Base-by-base conservation (phyloP, 2,888 invertebrate genomes). In the Stenchaetothrips biformis region DNA sequence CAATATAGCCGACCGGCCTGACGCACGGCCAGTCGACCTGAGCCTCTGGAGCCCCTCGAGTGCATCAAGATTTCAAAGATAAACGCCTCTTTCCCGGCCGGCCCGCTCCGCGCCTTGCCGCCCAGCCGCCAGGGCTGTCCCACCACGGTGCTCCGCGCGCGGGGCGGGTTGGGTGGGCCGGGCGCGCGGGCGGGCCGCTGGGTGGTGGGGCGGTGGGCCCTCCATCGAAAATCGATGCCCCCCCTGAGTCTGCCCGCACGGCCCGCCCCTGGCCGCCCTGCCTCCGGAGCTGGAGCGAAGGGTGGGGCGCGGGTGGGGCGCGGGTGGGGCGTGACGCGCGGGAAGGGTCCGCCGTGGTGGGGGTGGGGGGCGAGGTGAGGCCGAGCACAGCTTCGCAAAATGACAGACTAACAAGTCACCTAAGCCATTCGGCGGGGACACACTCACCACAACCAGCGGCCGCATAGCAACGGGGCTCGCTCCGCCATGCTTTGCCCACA, bases 181-280 rank as follows among this genome's bases (percentile, higher is more conserved):
- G 18, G 59, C 59, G 16, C 0, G 59, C 59, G 0, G 18, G 59
- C 59, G 59, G 13, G 13, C 59, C 59, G 9, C 59, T 13, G 59
- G 59, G 18, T 59, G 59, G 59, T 59, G 59, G 59, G 67, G 67
- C 11, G 67, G 67, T 74, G 67, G 67, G 67, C 25, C 67, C 25
- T 74, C 67, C 67, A 74, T 74, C 67, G 67, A 74, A 74, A 74
- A 74, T 74, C 67, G 67, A 74, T 74, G 67, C 67, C 59, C 59
- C 21, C 67, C 59, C 59, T 11, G 21, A 74, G 21, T 21, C 67
- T 25, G 67, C 37, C 37, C 37, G 37, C 37, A 1, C 37, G 37
- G 37, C 37, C 1, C 37, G 37, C 37, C 37, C 37, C 37, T 37
- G 37, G 37, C 37, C 53, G 9, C 53, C 53, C 18, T 16, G 59